Base-by-base conservation (phyloP, 2,888 invertebrate genomes). In the Drosophila suboccidentalis region DNA sequence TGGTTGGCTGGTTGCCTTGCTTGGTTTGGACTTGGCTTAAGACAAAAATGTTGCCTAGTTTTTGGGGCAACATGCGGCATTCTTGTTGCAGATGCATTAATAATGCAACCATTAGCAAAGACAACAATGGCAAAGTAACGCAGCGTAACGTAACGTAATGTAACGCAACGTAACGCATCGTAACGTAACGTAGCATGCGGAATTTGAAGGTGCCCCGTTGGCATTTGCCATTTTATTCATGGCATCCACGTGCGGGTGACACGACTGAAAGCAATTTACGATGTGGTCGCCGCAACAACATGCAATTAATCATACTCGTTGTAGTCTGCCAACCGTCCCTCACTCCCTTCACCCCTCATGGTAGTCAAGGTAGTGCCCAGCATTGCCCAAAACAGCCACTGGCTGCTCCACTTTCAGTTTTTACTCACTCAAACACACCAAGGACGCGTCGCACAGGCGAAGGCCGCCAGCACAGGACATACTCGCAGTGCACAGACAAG, bases 41-140 rank as follows among this genome's bases (percentile, higher is more conserved):
- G 51, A 19, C 46, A 43, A 69, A 53, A 69, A 60, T 65, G 64
- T 60, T 47, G 65, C 57, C 62, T 71, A 50, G 46, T 47, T 36
- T 41, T 53, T 62, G 53, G 71, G 71, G 60, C 68, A 61, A 9
- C 19, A 36, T 66, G 66, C 49, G 50, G 61, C 49, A 36, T 39
- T 58, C 51, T 43, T 54, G 67, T 47, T 82, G 82, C 82, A 80
- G 82, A 74, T 82, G 82, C 80, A 80, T 82, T 85, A 82, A 85
- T 85, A 82, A 85, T 82, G 82, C 80, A 82, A 82, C 81, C 81
- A 80, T 78, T 78, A 80, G 83, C 65, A 64, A 55, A 43, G 44
- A 50, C 41, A 62, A 47, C 53, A 36, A 36, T 32, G 22, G 26
- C 44, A 34, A 15, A n/a, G 19, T 9, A 41, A 44, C 22, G 44